Percentiles rank a stretch among this genome's conserved stretches.
phyloP scores from a whole-genome alignment of 1,140 invertebrate species.

The Lordiphosa clarofinis region DNA sequence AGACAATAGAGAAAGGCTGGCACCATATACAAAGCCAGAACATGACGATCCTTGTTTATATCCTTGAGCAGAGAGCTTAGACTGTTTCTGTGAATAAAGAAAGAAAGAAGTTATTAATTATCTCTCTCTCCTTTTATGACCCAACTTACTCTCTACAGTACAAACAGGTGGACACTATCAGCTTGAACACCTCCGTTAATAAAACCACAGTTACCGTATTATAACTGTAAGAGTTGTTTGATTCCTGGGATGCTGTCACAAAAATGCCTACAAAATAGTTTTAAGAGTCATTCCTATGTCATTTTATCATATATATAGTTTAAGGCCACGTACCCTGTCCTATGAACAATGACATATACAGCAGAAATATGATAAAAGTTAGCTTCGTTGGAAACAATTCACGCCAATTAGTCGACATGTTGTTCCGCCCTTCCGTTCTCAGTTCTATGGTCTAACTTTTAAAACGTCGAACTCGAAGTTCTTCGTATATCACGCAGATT shows the following conservation, averaged over 20 bases:
- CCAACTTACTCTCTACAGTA: conserved; percentile 86
- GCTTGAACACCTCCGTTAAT: conserved; percentile 92
- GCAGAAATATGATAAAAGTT: conserved; percentile 88
- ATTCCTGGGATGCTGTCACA: conserved; percentile 92
- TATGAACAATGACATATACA: conserved; percentile 91
- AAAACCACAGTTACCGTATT: conserved; percentile 93
- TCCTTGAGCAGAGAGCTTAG: conserved; percentile 81
- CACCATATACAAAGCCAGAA: conserved; percentile 92
- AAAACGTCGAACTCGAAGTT: neutral
- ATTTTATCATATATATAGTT: neutral
- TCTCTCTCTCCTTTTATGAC: no score
- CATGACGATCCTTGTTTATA: conserved; percentile 82
- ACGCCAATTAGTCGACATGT: conserved; percentile 81
- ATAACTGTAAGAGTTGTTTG: conserved; percentile 90
- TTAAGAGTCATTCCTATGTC: conserved; percentile 2
- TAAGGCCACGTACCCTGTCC: conserved; percentile 85
- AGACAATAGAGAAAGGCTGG: conserved; percentile 95
- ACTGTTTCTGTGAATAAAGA: conserved; percentile 61
- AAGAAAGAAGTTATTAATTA: no score
- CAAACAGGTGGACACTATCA: conserved; percentile 85
- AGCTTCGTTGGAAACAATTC: conserved; percentile 91
- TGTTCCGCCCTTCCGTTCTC: conserved; percentile 3
- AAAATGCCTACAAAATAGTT: conserved; percentile 87
- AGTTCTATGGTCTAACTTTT: neutral
- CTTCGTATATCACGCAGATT: neutral